These are phyloP conservation scores for Laticauda colubrina DNA, from an alignment of 2,113 vertebrate species.

Conservation along the genomic window DNA sequence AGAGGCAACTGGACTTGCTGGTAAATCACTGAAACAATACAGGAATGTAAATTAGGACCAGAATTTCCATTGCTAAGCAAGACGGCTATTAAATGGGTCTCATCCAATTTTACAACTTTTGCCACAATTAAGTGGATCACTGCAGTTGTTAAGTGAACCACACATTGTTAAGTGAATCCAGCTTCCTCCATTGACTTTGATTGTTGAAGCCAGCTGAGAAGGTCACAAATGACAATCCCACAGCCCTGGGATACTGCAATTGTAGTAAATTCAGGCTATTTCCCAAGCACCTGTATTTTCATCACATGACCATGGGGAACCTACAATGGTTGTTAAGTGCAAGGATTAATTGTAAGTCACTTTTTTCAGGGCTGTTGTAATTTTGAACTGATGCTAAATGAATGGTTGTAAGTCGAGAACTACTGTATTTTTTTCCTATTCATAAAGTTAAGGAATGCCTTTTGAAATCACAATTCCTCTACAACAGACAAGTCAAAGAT, in stretches of 20 bases:
- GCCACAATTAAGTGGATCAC: not conserved
- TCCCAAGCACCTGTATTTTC: not conserved
- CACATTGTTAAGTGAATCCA: not conserved
- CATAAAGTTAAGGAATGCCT: not conserved
- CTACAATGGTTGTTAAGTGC: not conserved
- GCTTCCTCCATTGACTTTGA: not conserved
- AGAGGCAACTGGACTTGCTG: too few species aligned
- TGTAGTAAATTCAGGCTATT: not conserved
- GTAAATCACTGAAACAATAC: too few species aligned
- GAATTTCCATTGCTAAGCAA: not conserved
- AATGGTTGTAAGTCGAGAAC: not conserved
- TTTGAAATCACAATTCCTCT: not conserved
- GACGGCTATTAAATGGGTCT: not conserved
- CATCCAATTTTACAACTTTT: not conserved
- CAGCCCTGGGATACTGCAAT: not conserved
- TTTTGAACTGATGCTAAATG: not conserved
- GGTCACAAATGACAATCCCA: not conserved
- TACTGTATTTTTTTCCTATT: not conserved
- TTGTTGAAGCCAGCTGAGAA: not conserved
- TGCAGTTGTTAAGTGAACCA: not conserved
- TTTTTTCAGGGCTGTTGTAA: not conserved
- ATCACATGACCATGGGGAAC: not conserved
- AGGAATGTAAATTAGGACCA: not conserved
- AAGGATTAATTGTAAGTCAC: not conserved
- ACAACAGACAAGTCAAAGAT: not conserved